A percentile compares a stretch with the other conserved stretches of the same genome.
Evolutionary conservation across 2,888 invertebrate genomes (phyloP).

Genomic region (Sipha maydis): DNA sequence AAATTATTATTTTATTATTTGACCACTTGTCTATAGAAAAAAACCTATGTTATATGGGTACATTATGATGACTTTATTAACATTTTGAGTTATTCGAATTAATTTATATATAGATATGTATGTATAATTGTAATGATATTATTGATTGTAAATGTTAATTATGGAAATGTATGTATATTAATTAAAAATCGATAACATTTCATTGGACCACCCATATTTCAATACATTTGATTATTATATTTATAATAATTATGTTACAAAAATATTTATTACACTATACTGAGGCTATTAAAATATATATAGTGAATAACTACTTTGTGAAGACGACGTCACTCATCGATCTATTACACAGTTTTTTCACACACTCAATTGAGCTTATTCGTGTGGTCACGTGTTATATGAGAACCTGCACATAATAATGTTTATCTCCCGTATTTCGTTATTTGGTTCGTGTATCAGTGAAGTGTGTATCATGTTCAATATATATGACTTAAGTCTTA

Average conservation of each 20-base stretch:
- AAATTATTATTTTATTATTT: no score
- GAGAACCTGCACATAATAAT: neutral
- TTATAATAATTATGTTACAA: neutral
- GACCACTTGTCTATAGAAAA: no score
- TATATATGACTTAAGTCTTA: conserved; percentile 28
- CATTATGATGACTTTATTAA: no score
- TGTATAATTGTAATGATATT: neutral
- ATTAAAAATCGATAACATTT: neutral
- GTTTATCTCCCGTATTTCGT: neutral
- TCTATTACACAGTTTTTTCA: neutral
- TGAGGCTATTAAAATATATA: conserved; percentile 8
- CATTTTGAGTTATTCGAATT: neutral
- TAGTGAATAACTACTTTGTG: neutral
- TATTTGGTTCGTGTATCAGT: conserved; percentile 3
- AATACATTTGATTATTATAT: neutral
- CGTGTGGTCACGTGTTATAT: conserved; percentile 26
- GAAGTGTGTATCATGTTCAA: neutral
- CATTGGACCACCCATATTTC: neutral
- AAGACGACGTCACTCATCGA: neutral
- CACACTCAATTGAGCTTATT: conserved; percentile 21
- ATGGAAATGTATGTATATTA: neutral
- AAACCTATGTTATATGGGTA: no score
- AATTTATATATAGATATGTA: neutral
- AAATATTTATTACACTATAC: neutral
- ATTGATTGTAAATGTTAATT: neutral